Evolutionary conservation across 2,797 vertebrate species (phyloP), one percentile per base, ranked within the genome.

Genomic region (Parotocinclus haroldoi): DNA sequence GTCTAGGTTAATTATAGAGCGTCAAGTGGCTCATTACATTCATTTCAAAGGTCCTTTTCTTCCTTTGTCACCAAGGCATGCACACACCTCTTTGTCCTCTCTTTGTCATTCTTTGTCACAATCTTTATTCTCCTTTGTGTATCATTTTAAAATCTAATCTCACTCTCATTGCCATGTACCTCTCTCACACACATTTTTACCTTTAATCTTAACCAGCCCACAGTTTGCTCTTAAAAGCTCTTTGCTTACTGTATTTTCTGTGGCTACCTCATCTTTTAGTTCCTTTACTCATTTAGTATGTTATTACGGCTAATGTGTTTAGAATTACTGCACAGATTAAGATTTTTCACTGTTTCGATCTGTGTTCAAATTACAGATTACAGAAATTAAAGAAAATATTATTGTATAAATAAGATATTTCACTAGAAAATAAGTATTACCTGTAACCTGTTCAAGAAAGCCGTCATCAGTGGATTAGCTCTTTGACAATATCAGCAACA

Each of bases 261-360:
- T 71, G 69, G 76, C 75, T 50, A 72, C 49, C 76, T 49, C 80
- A 82, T 60, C 82, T 86, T 73, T 84, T 81, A 85, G 75, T 72
- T 79, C 36, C 61, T 70, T 71, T 66, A 52, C 83, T 80, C 65
- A 78, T 82, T 65, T 80, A 80, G 69, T 17, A 39, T 65, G 72
- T 66, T 83, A 66, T 49, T 45, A 57, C 7, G 53, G n/a, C n/a
- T 68, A 63, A 69, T 48, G 63, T 45, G 12, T 16, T 45, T 14
- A 13, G 27, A 69, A 45, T 55, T 10, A 18, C 14, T 38, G 7
- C 12, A 52, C 38, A 56, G 17, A 63, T 3, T 5, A 50, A 5
- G 27, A 36, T 9, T 38, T 60, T 46, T 40, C 7, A 19, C n/a
- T 11, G 13, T 13, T 10, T 42, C 18, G 7, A 11, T 4, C 19